phyloP scores from a whole-genome alignment of 2,797 vertebrate species.

The Rallus crepitans region DNA sequence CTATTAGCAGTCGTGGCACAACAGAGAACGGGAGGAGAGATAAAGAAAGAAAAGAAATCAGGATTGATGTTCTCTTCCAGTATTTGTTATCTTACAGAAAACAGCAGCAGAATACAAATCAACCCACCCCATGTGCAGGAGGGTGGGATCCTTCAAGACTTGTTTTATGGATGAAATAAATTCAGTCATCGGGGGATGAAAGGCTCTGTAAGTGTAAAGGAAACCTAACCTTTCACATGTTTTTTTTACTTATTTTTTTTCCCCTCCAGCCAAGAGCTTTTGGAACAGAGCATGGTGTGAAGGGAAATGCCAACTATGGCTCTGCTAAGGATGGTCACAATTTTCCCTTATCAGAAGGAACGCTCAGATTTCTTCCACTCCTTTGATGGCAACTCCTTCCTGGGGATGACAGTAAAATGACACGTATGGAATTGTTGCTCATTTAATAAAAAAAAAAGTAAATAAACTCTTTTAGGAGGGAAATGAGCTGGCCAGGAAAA shows the following conservation, averaged over 20 bases:
- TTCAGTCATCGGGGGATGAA: background rate
- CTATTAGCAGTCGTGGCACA: constrained; percentile 62
- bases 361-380: background rate
- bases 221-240: background rate
- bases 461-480: background rate
- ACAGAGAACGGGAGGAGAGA: constrained; percentile 43
- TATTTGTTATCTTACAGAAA: constrained; percentile 66
- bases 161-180: constrained; percentile 37
- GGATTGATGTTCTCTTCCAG: constrained; percentile 66
- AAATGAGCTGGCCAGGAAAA: background rate
- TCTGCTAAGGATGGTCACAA: background rate
- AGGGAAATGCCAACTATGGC: background rate
- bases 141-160: background rate
- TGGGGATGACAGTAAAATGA: background rate
- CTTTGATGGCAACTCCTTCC: background rate
- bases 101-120: constrained; percentile 67
- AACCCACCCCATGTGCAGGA: background rate
- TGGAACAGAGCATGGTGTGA: background rate
- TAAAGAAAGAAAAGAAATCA: constrained; percentile 50
- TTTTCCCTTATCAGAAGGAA: background rate
- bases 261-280: background rate
- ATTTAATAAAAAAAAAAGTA: background rate
- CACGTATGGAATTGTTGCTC: background rate
- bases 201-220: background rate
- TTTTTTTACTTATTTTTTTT: background rate